phyloP scores from a whole-genome alignment of 2,888 invertebrate genomes.

The Blera fallax region DNA sequence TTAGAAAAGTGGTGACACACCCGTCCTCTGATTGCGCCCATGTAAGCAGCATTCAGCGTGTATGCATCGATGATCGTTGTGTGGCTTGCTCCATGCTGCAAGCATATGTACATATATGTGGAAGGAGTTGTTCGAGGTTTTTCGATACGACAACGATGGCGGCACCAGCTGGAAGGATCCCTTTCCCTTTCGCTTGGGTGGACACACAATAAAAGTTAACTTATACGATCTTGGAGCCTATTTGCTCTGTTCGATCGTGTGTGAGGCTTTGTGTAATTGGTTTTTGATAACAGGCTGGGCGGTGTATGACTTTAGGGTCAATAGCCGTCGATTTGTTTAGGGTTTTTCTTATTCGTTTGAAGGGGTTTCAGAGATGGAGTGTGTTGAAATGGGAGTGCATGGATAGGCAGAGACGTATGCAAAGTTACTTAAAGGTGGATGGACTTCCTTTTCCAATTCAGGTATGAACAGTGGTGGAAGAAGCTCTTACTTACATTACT shows the following conservation, averaged over 20 bases:
- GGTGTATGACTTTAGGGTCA: conserved; percentile 39
- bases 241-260: conserved; percentile 41
- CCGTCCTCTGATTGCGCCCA: conserved; percentile 65
- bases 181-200: conserved; percentile 64
- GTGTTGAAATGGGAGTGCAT: no score
- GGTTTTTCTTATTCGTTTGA: not conserved
- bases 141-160: no score
- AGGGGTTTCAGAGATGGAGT: no score
- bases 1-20: conserved; percentile 72
- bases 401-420: no score
- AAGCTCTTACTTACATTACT: no score
- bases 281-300: conserved; percentile 27
- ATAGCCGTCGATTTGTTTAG: conserved; percentile 24
- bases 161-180: conserved; percentile 8
- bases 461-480: no score
- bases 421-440: no score
- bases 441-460: no score
- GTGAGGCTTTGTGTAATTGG: conserved; percentile 54
- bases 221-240: conserved; percentile 54
- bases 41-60: conserved; percentile 8
- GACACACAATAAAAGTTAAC: conserved; percentile 55
- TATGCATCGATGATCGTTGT: not conserved
- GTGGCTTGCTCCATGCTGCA: no score
- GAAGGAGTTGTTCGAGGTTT: not conserved
- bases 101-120: no score